Conservation (phyloP, 2,888 invertebrate genomes). For the Drosophila conformis region DNA sequence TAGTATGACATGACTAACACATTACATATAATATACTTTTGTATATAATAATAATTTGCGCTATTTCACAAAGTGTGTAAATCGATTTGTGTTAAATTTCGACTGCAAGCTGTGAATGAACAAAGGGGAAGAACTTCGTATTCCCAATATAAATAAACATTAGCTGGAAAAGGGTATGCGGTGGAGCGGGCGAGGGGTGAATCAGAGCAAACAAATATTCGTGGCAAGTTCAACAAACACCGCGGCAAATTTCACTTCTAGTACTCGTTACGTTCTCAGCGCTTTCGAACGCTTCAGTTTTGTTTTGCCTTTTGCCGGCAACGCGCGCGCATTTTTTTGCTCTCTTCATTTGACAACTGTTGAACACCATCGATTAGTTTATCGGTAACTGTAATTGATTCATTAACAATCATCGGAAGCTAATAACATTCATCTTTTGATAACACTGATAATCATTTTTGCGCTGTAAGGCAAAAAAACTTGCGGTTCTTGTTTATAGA, state of each 20-base stretch:
- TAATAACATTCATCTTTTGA: neutral
- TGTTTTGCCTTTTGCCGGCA: constrained; percentile 48
- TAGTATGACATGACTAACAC: neutral
- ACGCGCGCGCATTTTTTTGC: constrained; percentile 15
- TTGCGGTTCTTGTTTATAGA: constrained; percentile 43
- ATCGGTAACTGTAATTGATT: neutral
- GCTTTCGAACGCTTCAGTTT: constrained; percentile 57
- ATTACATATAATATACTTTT: neutral
- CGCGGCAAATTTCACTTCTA: constrained; percentile 25
- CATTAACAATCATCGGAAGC: constrained; percentile 27
- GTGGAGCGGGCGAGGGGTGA: neutral
- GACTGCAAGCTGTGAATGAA: neutral
- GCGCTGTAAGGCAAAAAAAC: constrained; percentile 23
- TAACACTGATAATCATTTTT: constrained; percentile 35
- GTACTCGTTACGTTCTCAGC: constrained; percentile 61
- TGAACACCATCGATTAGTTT: constrained; percentile 1
- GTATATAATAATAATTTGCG: neutral
- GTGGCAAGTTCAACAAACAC: constrained; percentile 7
- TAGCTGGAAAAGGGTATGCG: neutral
- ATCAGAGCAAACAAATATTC: neutral
- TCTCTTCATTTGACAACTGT: neutral
- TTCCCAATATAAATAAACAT: constrained; percentile 25
- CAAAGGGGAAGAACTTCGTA: neutral
- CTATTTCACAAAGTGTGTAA: neutral
- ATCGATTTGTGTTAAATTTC: neutral